Evolutionary conservation across 1,140 invertebrate species (phyloP).

Genomic region (Bathynomus jamesi): DNA sequence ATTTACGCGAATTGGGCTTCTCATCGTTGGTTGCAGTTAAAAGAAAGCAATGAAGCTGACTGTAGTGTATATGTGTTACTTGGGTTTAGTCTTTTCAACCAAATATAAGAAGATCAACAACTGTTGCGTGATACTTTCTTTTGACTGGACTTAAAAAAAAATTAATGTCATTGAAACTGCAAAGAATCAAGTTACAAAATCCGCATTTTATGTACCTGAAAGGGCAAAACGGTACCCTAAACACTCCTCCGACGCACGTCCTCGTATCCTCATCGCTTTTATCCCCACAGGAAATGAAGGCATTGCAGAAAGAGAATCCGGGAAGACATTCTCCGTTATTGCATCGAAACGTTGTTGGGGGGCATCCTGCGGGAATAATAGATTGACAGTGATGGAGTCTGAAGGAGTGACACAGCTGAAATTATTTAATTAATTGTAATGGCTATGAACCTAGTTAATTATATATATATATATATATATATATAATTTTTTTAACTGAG

Average conservation of each 20-base stretch:
- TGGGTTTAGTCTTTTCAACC: too few relatives aligned
- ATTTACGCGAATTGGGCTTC: too few relatives aligned
- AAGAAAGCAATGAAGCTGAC: too few relatives aligned
- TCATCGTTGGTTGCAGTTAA: too few relatives aligned
- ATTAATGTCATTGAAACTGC: too few relatives aligned
- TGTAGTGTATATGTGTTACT: too few relatives aligned
- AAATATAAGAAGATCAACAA: too few relatives aligned
- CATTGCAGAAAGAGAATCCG: constrained; percentile 83
- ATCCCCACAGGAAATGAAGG: constrained; percentile 72
- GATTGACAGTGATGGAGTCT: background rate
- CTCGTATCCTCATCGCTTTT: constrained; percentile 71
- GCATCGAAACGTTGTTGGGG: constrained; percentile 70
- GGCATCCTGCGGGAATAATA: constrained; percentile 52
- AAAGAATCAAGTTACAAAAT: too few relatives aligned
- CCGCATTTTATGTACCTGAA: constrained; percentile 39
- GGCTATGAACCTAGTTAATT: too few relatives aligned
- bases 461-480: background rate
- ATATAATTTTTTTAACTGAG: background rate
- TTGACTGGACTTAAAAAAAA: too few relatives aligned
- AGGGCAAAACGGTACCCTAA: constrained; percentile 38
- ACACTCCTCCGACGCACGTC: constrained; percentile 51
- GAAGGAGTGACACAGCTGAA: background rate
- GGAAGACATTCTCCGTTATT: constrained; percentile 73
- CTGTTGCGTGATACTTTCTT: too few relatives aligned
- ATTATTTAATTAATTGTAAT: too few relatives aligned